Evolutionary conservation across 2,888 invertebrate genomes (phyloP).

Genomic region (Chrysina gloriosa): DNA sequence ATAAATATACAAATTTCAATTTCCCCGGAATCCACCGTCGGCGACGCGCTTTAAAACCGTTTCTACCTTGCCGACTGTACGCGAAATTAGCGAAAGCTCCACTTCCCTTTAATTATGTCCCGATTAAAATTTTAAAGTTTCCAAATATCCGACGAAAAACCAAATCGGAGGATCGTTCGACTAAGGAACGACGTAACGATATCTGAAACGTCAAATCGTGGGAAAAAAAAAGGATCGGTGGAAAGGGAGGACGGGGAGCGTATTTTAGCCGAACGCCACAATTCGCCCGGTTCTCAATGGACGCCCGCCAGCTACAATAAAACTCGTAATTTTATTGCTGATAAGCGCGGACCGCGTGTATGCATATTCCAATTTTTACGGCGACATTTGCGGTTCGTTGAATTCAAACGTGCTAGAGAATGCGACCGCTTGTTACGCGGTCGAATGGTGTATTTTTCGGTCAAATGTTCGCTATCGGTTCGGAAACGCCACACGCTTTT

Average conservation of each 20-base stretch:
- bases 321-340: slow-evolving; percentile 36
- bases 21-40: background rate
- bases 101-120: slow-evolving; percentile 19
- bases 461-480: background rate
- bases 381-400: slow-evolving; percentile 3
- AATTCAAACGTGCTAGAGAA: background rate
- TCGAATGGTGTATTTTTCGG: background rate
- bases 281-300: slow-evolving; percentile 23
- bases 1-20: slow-evolving; percentile 37
- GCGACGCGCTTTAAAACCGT: background rate
- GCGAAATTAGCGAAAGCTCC: background rate
- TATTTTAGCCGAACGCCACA: slow-evolving; percentile 23
- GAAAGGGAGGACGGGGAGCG: background rate
- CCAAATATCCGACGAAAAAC: slow-evolving; percentile 1
- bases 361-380: slow-evolving; percentile 34
- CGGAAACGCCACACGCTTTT: too few relatives aligned
- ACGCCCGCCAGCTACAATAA: slow-evolving; percentile 18
- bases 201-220: background rate
- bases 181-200: background rate
- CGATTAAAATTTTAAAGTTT: slow-evolving; percentile 31
- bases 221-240: slow-evolving; percentile 6
- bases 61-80: background rate
- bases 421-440: background rate
- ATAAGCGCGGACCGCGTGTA: slow-evolving; percentile 18
- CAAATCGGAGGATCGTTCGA: too few relatives aligned